Base-by-base conservation (phyloP, 2,888 invertebrate species). In the Napeogenes inachia region DNA sequence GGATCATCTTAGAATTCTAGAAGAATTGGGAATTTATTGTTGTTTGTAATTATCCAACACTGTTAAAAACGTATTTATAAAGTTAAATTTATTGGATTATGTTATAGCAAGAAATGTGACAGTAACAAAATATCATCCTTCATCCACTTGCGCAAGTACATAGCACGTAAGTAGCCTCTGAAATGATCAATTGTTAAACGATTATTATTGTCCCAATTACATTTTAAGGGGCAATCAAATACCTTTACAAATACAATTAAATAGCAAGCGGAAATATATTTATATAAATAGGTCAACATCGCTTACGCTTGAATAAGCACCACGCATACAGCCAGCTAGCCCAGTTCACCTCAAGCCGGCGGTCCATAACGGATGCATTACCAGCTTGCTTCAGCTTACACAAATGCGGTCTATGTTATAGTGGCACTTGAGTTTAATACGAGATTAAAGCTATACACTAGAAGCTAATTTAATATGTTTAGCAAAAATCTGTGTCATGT, bases 371-470 rank as follows among this genome's bases (percentile, higher is more conserved):
- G 69, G 68, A 69, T 72, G 71, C 72, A 73, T 73, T 66, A 69
- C 70, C 58, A 71, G 72, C 67, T 61, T 62, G 69, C 69, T 67
- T 75, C 73, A 69, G 72, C 73, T 80, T 75, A 79, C 78, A 76
- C 69, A 67, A 67, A 72, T 76, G 79, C 79, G 78, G 81, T 81
- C 78, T 78, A 70, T 68, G 69, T 69, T 68, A 73, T 68, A 82
- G 77, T 75, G 73, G 72, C 76, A 75, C 75, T 75, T 79, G 75
- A 71, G 60, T 68, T 62, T 69, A 67, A 70, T 70, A 68, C 61
- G 64, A 68, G 67, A 68, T 65, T 69, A 66, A 67, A 65, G 63
- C 62, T 63, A 60, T 68, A 64, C 55, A 64, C 53, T 59, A 65
- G 60, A 56, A 68, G 62, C 59, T 68, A 65, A 67, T 68, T 65